Evolutionary conservation across 2,113 vertebrate genomes (phyloP).

Genomic region (Oryzias curvinotus): DNA sequence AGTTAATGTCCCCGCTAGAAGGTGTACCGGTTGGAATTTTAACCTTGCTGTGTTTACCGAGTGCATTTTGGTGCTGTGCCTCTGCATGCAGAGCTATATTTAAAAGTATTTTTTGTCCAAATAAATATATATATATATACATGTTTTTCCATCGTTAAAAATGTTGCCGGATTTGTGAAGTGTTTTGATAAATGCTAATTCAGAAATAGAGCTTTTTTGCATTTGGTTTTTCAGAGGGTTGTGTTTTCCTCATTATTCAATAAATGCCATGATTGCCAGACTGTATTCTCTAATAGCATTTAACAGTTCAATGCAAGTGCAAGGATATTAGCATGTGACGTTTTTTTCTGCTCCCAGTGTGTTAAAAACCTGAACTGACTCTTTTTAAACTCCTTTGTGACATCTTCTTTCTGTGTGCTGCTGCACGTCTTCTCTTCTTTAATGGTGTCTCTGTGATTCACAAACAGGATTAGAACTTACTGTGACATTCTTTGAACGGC

Average conservation of each 20-base stretch:
- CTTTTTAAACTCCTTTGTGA: conserved; percentile 9
- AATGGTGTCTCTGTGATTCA: conserved; percentile 38
- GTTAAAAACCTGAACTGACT: background rate
- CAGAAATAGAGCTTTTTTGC: background rate
- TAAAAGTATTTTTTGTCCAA: background rate
- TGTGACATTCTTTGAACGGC: conserved; percentile 51
- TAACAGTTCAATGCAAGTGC: background rate
- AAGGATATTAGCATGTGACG: background rate
- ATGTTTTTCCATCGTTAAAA: background rate
- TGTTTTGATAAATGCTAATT: background rate
- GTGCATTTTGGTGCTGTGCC: background rate
- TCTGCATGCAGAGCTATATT: background rate
- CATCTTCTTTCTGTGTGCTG: conserved; percentile 10
- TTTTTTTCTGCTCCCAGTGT: background rate
- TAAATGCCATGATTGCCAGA: background rate
- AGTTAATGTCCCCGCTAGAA: conserved; percentile 32
- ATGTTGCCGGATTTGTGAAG: background rate
- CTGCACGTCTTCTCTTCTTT: conserved; percentile 14
- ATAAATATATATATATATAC: background rate
- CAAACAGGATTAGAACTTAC: conserved; percentile 48
- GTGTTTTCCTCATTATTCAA: background rate
- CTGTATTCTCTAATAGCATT: background rate
- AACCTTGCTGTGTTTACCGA: conserved; percentile 26
- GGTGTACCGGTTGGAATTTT: conserved; percentile 41
- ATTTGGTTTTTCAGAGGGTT: background rate